Conservation (phyloP, 2,888 invertebrate species). For the Hydrotaea diabolus region DNA sequence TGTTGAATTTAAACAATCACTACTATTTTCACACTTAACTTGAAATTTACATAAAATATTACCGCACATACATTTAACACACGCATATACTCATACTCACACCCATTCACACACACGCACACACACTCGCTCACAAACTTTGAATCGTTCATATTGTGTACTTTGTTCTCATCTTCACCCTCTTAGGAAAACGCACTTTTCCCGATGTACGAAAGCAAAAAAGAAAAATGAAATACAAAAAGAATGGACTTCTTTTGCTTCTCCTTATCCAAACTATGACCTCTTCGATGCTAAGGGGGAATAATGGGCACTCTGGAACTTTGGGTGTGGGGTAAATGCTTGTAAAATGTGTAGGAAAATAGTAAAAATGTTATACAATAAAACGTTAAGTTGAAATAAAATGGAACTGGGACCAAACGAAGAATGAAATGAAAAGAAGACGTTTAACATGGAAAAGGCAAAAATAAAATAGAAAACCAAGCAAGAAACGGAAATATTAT, state of each 20-base stretch:
- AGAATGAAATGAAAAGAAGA: slow-evolving; percentile 41
- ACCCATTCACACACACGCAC: slow-evolving; percentile 18
- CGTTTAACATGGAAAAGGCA: slow-evolving; percentile 41
- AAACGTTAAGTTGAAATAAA: slow-evolving; percentile 63
- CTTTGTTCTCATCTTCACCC: slow-evolving; percentile 31
- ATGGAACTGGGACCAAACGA: slow-evolving; percentile 17
- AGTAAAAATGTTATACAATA: slow-evolving; percentile 61
- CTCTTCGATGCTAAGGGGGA: slow-evolving; percentile 9
- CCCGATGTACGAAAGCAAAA: neutral
- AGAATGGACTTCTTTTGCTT: slow-evolving; percentile 10
- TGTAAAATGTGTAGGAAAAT: slow-evolving; percentile 28
- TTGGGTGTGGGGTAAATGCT: neutral
- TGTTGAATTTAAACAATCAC: slow-evolving; percentile 79
- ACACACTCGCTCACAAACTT: slow-evolving; percentile 8
- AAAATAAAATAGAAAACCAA: slow-evolving; percentile 38
- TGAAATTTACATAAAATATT: slow-evolving; percentile 80
- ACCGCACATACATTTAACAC: slow-evolving; percentile 63
- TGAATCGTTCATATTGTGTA: slow-evolving; percentile 14
- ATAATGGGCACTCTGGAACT: neutral
- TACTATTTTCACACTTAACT: slow-evolving; percentile 79
- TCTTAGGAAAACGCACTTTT: slow-evolving; percentile 57
- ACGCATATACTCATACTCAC: slow-evolving; percentile 19
- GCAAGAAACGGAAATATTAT: slow-evolving; percentile 52
- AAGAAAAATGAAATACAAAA: slow-evolving; percentile 16
- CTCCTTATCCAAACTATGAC: slow-evolving; percentile 42